Evolutionary conservation across 2,113 vertebrate species (phyloP).

Genomic region (Dipodomys spectabilis): DNA sequence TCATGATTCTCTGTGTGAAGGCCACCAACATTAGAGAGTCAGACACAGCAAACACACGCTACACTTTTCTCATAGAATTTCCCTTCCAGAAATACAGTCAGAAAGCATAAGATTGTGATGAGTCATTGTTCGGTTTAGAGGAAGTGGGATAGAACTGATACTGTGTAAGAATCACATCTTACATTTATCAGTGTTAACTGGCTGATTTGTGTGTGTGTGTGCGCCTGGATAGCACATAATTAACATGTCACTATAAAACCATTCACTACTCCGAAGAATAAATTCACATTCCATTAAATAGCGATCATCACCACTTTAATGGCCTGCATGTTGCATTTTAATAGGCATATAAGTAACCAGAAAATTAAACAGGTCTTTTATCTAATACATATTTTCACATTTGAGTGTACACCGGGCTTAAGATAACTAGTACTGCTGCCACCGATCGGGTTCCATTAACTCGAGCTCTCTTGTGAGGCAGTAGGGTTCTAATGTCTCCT

Average conservation of each 20-base stretch:
- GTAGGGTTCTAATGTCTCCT: constrained; percentile 78
- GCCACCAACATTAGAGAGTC: not conserved
- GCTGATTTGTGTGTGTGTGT: constrained; percentile 13
- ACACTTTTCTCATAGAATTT: not conserved
- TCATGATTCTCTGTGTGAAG: not conserved
- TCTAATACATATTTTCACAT: constrained; percentile 78
- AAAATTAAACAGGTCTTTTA: constrained; percentile 76
- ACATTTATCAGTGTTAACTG: constrained; percentile 64
- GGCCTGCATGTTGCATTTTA: constrained; percentile 71
- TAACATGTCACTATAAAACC: constrained; percentile 75
- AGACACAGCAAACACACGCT: not conserved
- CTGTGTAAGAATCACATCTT: not conserved
- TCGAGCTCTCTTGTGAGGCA: constrained; percentile 79
- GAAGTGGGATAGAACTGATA: not conserved
- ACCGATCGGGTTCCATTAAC: constrained; percentile 82
- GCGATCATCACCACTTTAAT: constrained; percentile 74
- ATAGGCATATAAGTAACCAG: constrained; percentile 77
- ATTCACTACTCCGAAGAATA: constrained; percentile 72
- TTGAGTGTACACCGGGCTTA: constrained; percentile 76
- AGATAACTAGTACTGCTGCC: constrained; percentile 81
- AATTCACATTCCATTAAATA: constrained; percentile 78
- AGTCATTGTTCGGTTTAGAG: not conserved
- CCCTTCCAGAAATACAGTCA: not conserved
- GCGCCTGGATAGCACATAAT: constrained; percentile 63
- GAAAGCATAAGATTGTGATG: not conserved